phyloP scores from a whole-genome alignment of 1,140 invertebrate genomes.

The Branchinecta lynchi region DNA sequence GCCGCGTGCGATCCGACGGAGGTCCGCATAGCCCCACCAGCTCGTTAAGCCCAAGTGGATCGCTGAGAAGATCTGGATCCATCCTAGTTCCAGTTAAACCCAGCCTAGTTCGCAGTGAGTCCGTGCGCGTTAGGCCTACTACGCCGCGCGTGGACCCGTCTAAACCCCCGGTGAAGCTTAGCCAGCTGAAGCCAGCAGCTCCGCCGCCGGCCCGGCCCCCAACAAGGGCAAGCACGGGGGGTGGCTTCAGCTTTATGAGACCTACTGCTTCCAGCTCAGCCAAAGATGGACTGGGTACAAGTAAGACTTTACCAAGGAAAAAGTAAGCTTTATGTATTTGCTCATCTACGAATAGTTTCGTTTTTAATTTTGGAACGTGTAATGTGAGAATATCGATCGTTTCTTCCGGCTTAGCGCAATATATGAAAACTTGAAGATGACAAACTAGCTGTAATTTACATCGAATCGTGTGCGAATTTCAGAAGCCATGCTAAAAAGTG shows the following conservation, averaged over 20 bases:
- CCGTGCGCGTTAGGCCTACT: constrained; percentile 24
- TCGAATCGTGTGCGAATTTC: too few relatives aligned
- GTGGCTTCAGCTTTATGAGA: constrained; percentile 42
- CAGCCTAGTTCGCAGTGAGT: not conserved
- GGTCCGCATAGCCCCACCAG: not conserved
- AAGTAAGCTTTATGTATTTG: not conserved
- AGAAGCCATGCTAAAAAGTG: too few relatives aligned
- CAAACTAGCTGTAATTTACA: too few relatives aligned
- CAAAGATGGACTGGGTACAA: constrained; percentile 31
- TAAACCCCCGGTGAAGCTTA: constrained; percentile 13
- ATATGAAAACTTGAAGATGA: too few relatives aligned
- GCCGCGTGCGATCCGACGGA: not conserved
- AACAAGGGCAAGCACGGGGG: not conserved
- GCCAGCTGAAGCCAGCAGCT: constrained; percentile 15
- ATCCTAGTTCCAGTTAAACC: constrained; percentile 9
- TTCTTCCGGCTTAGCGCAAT: too few relatives aligned
- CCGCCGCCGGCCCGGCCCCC: constrained; percentile 8
- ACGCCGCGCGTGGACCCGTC: not conserved
- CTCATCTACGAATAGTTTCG: too few relatives aligned
- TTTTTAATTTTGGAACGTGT: too few relatives aligned
- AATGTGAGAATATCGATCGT: too few relatives aligned
- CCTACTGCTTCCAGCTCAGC: constrained; percentile 44
- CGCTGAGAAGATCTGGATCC: constrained; percentile 5
- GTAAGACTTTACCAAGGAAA: not conserved
- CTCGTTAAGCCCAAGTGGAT: not conserved